phyloP scores from a whole-genome alignment of 2,797 vertebrate species.

The Megaceryle alcyon region DNA sequence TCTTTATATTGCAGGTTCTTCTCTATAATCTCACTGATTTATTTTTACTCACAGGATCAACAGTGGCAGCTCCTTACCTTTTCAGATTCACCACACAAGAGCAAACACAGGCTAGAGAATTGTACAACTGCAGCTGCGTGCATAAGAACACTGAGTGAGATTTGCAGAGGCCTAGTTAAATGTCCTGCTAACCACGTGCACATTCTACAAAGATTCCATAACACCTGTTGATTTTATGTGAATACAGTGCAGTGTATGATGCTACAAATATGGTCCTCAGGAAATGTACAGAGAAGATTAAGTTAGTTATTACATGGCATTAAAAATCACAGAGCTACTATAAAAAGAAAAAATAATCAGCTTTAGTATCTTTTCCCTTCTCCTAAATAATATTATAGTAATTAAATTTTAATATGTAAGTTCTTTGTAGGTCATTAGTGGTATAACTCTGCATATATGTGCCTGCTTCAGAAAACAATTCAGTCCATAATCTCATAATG shows the following conservation, averaged over 20 bases:
- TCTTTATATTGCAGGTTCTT: background rate
- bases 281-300: background rate
- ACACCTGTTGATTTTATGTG: background rate
- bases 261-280: background rate
- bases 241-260: background rate
- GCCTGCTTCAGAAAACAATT: slow-evolving; percentile 21
- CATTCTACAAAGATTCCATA: rapidly evolving
- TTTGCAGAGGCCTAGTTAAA: background rate
- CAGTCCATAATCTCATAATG: slow-evolving; percentile 35
- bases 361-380: background rate
- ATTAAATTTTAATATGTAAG: slow-evolving; percentile 37
- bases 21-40: background rate
- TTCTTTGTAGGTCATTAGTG: slow-evolving; percentile 41
- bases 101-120: background rate
- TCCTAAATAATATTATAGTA: slow-evolving; percentile 22
- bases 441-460: background rate
- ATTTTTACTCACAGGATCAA: background rate
- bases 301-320: background rate
- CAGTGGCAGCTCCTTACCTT: background rate
- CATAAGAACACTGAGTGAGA: background rate
- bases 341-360: background rate
- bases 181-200: background rate
- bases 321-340: background rate
- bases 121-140: too few relatives aligned
- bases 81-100: background rate